Base-by-base conservation (phyloP, 2,797 vertebrate genomes). In the Darevskia mixta region DNA sequence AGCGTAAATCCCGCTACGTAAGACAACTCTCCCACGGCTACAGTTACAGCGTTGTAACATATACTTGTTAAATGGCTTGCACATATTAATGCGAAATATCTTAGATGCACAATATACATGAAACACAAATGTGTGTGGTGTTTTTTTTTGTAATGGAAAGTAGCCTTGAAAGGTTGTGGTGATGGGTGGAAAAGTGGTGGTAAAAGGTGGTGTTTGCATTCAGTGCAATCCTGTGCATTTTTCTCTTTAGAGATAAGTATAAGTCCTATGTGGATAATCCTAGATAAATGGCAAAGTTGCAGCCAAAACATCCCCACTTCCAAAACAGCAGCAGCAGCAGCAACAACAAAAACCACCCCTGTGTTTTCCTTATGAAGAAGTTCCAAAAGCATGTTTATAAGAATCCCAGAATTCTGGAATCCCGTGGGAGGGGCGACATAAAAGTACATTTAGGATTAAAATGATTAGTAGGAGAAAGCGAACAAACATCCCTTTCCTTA, bases 21-120 rank as follows among this genome's bases (percentile, higher is more conserved):
- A 93, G 87, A 90, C 83, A 91, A 83, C 80, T 90, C 93, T 93
- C 93, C 91, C 80, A 79, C 89, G 25, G 93, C 87, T 91, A 89
- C 89, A 93, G 29, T 94, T 92, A 83, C 75, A 3, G 27, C 58
- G 90, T 89, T 73, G 0, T 89, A 91, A 92, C 90, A 15, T 61
- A 79, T 0, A 64, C 6, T 90, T 86, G 78, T 85, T 75, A 18
- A 20, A 85, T n/a, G 61, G 15, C 8, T 79, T n/a, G 4, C 87
- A 78, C 83, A 87, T 92, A 43, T 91, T 92, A 78, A 3, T 5
- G 20, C 83, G 23, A 2, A 80, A 82, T 61, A 77, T 82, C 29
- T 73, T 85, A 5, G 25, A 1, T 82, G 41, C 58, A 80, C 85
- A 75, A 25, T 85, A 38, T 29, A 27, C 41, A 25, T 64, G 79